Conservation (phyloP, 2,113 vertebrate genomes). For the Clupea harengus region DNA sequence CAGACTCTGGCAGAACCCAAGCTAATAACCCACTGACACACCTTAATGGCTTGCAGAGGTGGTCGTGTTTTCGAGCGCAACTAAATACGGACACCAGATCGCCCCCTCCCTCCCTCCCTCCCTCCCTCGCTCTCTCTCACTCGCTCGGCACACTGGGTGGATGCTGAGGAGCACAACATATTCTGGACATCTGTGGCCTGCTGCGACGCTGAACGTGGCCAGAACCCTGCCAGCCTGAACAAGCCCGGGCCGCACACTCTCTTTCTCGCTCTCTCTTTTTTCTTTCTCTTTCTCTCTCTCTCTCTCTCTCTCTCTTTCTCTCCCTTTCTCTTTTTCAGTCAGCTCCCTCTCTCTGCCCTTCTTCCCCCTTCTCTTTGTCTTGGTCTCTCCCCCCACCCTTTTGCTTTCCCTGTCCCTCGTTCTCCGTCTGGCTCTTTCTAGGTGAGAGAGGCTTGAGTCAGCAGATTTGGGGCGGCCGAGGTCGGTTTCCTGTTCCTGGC, state of each 20-base stretch:
- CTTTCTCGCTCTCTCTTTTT: not conserved
- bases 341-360: not conserved
- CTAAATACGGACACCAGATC: not conserved
- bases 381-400: not conserved
- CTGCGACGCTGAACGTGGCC: not conserved
- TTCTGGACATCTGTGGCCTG: constrained; percentile 7
- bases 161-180: not conserved
- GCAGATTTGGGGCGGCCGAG: not conserved
- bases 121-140: constrained; percentile 35
- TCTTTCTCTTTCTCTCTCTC: not conserved
- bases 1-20: not conserved
- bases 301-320: not conserved
- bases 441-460: not conserved
- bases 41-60: not conserved
- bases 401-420: not conserved
- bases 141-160: not conserved
- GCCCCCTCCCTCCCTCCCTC: not conserved
- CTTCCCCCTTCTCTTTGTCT: not conserved
- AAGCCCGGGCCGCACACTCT: not conserved
- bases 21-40: not conserved
- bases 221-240: not conserved
- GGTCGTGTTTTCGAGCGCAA: not conserved
- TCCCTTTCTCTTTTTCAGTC: not conserved
- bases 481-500: not conserved
- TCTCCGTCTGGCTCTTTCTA: not conserved